Evolutionary conservation across 1,140 invertebrate genomes (phyloP), one percentile per base, ranked within the genome.

Genomic region (Aphelinus atriplicis): DNA sequence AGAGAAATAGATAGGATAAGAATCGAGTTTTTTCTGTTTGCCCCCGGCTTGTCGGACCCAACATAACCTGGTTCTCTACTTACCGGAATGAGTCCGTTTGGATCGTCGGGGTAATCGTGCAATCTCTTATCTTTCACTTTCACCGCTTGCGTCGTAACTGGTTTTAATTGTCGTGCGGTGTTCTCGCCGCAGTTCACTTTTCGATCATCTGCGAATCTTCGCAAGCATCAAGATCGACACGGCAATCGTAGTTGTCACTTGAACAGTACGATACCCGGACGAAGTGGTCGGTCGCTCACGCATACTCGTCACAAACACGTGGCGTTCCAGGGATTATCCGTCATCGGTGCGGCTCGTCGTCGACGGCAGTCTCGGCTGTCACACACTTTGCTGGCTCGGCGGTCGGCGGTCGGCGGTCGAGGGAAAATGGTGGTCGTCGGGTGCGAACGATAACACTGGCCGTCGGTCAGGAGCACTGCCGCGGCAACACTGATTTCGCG

Each of bases 401-500:
- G 26, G 26, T 26, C 26, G 26, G 26, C 26, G 26, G 26, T 26
- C 26, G 26, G 26, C 26, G 26, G 26, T 26, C 26, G 51, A 26
- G 3, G 48, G 56, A 56, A 43, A 71, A 71, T 64, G 64, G 64
- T 71, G 61, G 70, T 56, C 50, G 70, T 43, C 60, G 61, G 1
- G n/a, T 48, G n/a, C 9, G 42, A 6, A 26, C 55, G 46, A 68
- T 68, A 58, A 57, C 48, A 68, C 58, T 26, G 4, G 26, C 26
- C 7, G 26, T 26, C 26, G 26, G 26, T 26, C 26, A 26, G 26
- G 26, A 47, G 9, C 7, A 67, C 65, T 56, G 43, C 53, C 6
- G 26, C 56, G 42, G 56, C 65, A 67, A 67, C 65, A 67, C 65
- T 67, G 43, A 67, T 67, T 5, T 67, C 53, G 43, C 53, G 51